A percentile compares a stretch with the other conserved stretches of the same genome.
Conservation (phyloP, 2,113 vertebrate species). For the Tachysurus vachellii region DNA sequence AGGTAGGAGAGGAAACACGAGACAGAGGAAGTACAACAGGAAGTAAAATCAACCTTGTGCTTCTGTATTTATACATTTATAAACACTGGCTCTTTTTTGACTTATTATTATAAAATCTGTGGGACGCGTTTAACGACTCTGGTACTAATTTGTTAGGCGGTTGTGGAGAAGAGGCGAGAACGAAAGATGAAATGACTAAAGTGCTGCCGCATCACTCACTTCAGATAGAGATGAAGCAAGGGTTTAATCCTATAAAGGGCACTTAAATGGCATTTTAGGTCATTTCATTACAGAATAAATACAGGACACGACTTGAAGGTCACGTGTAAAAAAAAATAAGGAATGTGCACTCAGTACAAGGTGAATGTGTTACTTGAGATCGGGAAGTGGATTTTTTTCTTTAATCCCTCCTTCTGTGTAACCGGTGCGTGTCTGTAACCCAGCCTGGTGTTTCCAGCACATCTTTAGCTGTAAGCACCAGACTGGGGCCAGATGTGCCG, state of each 20-base stretch:
- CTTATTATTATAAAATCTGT: not conserved
- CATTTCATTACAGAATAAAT: not conserved
- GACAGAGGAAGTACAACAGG: not conserved
- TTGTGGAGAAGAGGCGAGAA: not conserved
- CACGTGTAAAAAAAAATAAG: not conserved
- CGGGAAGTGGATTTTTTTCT: not conserved
- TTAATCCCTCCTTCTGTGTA: not conserved
- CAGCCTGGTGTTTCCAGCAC: constrained; percentile 50
- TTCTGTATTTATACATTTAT: not conserved
- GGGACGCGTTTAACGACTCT: not conserved
- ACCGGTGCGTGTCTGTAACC: not conserved
- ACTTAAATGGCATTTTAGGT: not conserved
- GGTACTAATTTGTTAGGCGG: not conserved
- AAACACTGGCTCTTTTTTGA: not conserved
- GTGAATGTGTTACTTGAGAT: not conserved
- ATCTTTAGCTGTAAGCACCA: constrained; percentile 58
- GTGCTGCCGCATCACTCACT: not conserved
- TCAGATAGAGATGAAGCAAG: not conserved
- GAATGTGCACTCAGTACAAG: not conserved
- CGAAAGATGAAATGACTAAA: not conserved
- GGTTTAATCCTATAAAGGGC: not conserved
- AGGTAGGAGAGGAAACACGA: not conserved
- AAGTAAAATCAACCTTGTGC: not conserved
- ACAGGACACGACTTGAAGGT: not conserved
- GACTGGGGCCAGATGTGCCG: constrained; percentile 90